Conservation (phyloP, 2,888 invertebrate species). For the Danaus chrysippus region DNA sequence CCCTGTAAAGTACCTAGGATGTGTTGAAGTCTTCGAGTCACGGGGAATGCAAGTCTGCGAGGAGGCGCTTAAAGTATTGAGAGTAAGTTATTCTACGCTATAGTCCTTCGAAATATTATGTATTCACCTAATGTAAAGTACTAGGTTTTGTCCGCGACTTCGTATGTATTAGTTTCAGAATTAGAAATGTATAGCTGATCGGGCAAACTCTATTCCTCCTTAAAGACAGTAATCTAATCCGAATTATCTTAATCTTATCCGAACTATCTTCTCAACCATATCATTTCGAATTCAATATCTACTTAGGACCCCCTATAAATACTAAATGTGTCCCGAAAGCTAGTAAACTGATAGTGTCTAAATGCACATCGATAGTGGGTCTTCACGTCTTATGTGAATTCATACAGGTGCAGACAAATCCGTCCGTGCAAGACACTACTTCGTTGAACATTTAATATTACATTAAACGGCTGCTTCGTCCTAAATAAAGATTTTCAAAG, state of each 20-base stretch:
- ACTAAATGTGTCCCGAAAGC: too few species aligned
- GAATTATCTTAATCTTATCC: too few species aligned
- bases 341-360: constrained; percentile 1
- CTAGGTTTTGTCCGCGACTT: too few species aligned
- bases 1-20: constrained; percentile 98
- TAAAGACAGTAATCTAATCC: too few species aligned
- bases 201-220: too few species aligned
- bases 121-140: too few species aligned
- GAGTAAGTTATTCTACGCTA: constrained; percentile 81
- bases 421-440: constrained; percentile 8
- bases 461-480: background rate
- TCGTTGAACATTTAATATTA: constrained; percentile 14
- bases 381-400: constrained; percentile 17
- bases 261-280: background rate
- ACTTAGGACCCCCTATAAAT: background rate
- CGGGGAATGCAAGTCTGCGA: constrained; percentile 99
- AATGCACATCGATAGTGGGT: background rate
- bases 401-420: constrained; percentile 25
- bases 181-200: too few species aligned
- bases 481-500: constrained; percentile 15
- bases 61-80: constrained; percentile 97
- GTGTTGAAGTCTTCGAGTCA: constrained; percentile 99
- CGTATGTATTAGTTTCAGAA: too few species aligned
- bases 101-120: background rate
- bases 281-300: background rate